Percentiles rank a stretch among this genome's conserved stretches.
Conservation (phyloP, 2,888 invertebrate species). For the Trissolcus japonicus region DNA sequence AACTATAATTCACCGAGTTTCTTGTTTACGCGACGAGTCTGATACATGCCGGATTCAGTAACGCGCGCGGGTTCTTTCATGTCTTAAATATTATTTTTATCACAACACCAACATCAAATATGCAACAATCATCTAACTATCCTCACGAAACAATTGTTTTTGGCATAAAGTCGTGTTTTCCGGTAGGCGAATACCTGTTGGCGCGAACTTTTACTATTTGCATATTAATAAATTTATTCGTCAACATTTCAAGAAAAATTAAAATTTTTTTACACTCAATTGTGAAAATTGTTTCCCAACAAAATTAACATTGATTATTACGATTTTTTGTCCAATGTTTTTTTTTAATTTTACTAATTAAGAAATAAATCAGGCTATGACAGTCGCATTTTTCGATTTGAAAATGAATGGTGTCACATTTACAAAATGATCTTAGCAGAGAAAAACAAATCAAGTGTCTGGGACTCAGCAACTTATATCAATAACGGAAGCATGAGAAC, state of each 20-base stretch:
- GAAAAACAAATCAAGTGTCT: slow-evolving; percentile 16
- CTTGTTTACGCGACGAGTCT: slow-evolving; percentile 57
- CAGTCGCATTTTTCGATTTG: neutral
- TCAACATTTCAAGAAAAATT: slow-evolving; percentile 57
- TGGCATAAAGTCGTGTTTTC: neutral
- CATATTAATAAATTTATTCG: slow-evolving; percentile 56
- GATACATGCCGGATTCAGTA: slow-evolving; percentile 58
- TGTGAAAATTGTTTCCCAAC: slow-evolving; percentile 14
- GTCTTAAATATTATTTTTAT: slow-evolving; percentile 38
- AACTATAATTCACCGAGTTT: slow-evolving; percentile 72
- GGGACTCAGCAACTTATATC: slow-evolving; percentile 57
- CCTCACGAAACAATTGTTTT: neutral
- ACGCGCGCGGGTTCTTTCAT: slow-evolving; percentile 60
- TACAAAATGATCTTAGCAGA: slow-evolving; percentile 14
- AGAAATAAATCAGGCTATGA: neutral
- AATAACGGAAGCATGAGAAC: slow-evolving; percentile 66
- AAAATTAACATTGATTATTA: too few relatives aligned
- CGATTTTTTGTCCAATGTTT: too few relatives aligned
- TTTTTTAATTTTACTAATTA: too few relatives aligned
- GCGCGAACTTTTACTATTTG: slow-evolving; percentile 36
- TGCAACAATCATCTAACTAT: neutral
- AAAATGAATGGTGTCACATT: slow-evolving; percentile 15
- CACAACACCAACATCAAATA: neutral
- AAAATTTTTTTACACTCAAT: too few relatives aligned
- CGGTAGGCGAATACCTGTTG: slow-evolving; percentile 24